Evolutionary conservation across 2,888 invertebrate species (phyloP), one percentile per base, ranked within the genome.

Genomic region (Drosophila tripunctata): DNA sequence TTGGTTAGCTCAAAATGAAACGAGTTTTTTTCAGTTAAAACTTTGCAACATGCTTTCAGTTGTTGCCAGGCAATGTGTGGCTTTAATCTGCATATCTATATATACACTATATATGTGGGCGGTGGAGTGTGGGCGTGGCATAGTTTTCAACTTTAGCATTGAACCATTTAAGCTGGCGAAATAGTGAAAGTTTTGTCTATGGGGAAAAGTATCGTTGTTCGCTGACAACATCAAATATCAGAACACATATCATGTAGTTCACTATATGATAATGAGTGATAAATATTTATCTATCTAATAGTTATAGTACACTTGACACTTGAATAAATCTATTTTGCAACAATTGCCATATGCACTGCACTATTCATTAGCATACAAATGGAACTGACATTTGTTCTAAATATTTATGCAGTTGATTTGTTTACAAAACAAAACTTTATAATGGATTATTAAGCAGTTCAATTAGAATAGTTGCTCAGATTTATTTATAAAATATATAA

Each of bases 101-200:
- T 14, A 17, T 41, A 1, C 21, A 14, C 8, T 19, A 5, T 7
- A 22, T 33, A 12, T 35, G 14, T 14, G 15, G n/a, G n/a, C 15
- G 8, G 31, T 27, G 4, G 1, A 6, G 7, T 27, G 10, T 21
- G 41, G 61, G 69, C 51, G 69, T 72, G 73, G 50, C 69, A 64
- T 33, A 48, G 64, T 61, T 52, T 48, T 58, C 17, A 51, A 52
- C 30, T 30, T 58, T 54, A 58, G 61, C 57, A 67, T 55, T 67
- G 74, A 60, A 58, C 55, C 33, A 54, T 14, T 50, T 48, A 12
- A 44, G 36, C 19, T 41, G 57, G 36, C 44, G 8, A 36, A 41
- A 52, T 51, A 75, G 74, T 61, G 77, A 75, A 76, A 75, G 77
- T 64, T 38, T 30, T 10, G 12, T 40, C 17, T 40, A 35, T 30